phyloP scores from a whole-genome alignment of 1,140 invertebrate species.

The Eufriesea mexicana region DNA sequence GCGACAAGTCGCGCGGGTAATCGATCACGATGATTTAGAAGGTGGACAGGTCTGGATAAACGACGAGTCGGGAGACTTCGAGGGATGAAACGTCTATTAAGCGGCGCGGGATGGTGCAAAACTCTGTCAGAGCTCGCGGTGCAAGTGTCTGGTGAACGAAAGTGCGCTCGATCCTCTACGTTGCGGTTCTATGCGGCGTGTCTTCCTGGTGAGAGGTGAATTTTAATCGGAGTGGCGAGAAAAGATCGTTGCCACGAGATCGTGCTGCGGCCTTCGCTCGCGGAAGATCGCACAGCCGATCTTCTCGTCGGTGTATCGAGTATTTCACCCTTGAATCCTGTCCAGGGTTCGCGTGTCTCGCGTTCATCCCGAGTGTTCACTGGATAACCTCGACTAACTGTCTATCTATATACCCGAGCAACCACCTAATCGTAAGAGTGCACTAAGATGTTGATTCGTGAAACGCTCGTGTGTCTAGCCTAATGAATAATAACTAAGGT shows the following conservation, averaged over 20 bases:
- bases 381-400: no score
- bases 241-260: not conserved
- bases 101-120: no score
- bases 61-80: not conserved
- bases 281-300: not conserved
- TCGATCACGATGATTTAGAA: conserved; percentile 47
- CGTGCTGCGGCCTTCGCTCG: not conserved
- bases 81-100: not conserved
- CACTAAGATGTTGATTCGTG: not conserved
- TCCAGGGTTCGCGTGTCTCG: not conserved
- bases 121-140: no score
- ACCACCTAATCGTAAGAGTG: not conserved
- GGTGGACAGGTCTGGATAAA: conserved; percentile 8
- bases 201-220: not conserved
- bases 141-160: not conserved
- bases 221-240: not conserved
- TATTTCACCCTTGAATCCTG: conserved; percentile 8
- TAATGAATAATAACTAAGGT: conserved; percentile 7
- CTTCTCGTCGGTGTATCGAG: not conserved
- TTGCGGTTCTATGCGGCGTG: not conserved
- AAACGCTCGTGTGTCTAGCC: not conserved
- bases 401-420: not conserved
- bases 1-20: not conserved
- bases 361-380: not conserved
- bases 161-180: not conserved